phyloP scores from a whole-genome alignment of 2,113 vertebrate species.

The Sinocyclocheilus maitianheensis region DNA sequence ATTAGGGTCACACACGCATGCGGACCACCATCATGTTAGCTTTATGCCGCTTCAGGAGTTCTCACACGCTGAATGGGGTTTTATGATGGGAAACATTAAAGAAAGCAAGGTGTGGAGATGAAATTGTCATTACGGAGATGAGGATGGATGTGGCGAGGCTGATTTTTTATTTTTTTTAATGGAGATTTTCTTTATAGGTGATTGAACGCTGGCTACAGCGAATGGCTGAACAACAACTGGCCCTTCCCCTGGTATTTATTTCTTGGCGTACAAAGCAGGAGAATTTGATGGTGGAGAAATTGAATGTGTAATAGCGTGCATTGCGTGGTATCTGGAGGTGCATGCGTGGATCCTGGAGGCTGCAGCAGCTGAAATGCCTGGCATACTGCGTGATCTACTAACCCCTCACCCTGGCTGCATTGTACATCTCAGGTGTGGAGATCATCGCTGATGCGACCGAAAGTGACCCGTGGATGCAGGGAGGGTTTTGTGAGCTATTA shows the following conservation, averaged over 20 bases:
- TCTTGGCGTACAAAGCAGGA: neutral
- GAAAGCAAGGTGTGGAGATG: slow-evolving; percentile 85
- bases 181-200: slow-evolving; percentile 72
- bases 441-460: slow-evolving; percentile 16
- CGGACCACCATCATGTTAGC: slow-evolving; percentile 82
- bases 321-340: slow-evolving; percentile 47
- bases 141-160: slow-evolving; percentile 69
- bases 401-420: neutral
- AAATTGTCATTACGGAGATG: slow-evolving; percentile 75
- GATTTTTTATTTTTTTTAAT: slow-evolving; percentile 66
- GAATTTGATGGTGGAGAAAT: neutral
- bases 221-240: slow-evolving; percentile 70
- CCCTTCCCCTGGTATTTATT: neutral
- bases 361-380: slow-evolving; percentile 47
- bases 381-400: neutral
- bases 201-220: slow-evolving; percentile 66
- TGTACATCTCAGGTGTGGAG: slow-evolving; percentile 19
- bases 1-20: slow-evolving; percentile 86
- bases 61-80: slow-evolving; percentile 87
- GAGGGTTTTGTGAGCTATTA: slow-evolving; percentile 28
- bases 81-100: slow-evolving; percentile 87
- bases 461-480: neutral
- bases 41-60: slow-evolving; percentile 88
- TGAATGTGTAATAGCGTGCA: slow-evolving; percentile 29
- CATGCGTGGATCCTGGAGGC: slow-evolving; percentile 44